Conservation (phyloP, 2,113 vertebrate genomes). For the Pelecanus crispus region DNA sequence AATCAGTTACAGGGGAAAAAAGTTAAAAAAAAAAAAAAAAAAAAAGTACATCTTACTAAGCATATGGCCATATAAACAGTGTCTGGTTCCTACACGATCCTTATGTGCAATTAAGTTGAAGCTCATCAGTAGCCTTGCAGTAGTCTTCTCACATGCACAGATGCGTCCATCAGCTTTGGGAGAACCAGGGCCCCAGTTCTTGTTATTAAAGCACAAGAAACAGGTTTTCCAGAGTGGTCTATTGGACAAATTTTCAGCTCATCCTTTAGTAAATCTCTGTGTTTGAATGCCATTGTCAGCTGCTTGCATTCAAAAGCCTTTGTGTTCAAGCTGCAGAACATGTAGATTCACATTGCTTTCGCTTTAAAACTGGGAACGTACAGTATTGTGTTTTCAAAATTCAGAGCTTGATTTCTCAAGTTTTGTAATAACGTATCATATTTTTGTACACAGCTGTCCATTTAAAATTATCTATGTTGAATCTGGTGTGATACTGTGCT, state of each 20-base stretch:
- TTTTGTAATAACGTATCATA: constrained; percentile 59
- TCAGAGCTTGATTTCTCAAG: constrained; percentile 28
- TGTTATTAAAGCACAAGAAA: background rate
- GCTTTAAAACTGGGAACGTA: constrained; percentile 34
- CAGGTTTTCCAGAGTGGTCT: background rate
- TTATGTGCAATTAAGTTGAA: background rate
- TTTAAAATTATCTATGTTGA: constrained; percentile 26
- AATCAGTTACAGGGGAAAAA: rapidly evolving
- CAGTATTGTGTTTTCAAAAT: constrained; percentile 16
- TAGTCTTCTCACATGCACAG: background rate
- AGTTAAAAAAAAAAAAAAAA: background rate
- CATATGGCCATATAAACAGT: background rate
- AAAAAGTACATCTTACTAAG: background rate
- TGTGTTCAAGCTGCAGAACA: background rate
- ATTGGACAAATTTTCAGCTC: background rate
- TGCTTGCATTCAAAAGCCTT: background rate
- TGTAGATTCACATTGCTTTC: background rate
- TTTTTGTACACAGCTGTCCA: constrained; percentile 52
- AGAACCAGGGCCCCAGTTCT: background rate
- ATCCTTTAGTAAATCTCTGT: background rate
- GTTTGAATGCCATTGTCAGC: background rate
- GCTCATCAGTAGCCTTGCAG: background rate
- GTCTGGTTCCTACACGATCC: background rate
- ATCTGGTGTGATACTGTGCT: background rate
- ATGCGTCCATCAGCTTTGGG: background rate